Evolutionary conservation across 2,113 vertebrate species (phyloP).

Genomic region (Megaptera novaeangliae): DNA sequence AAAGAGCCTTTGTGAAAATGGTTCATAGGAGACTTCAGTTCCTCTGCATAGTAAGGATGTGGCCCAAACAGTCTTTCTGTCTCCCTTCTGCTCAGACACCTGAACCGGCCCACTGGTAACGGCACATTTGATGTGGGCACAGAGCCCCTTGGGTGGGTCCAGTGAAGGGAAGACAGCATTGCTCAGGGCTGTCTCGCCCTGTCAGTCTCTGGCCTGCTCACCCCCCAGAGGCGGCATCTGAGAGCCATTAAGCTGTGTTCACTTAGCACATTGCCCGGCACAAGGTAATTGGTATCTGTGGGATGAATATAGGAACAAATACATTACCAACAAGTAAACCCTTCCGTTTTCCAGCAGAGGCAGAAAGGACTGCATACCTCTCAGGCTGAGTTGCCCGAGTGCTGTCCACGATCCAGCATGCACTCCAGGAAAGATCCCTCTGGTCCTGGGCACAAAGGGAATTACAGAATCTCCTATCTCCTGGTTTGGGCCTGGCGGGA

Average conservation of each 20-base stretch:
- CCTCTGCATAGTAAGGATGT: neutral
- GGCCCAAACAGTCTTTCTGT: neutral
- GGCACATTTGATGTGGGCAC: neutral
- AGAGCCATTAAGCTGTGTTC: neutral
- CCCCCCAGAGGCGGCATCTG: neutral
- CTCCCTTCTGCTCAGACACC: neutral
- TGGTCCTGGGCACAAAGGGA: neutral
- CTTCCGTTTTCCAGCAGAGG: neutral
- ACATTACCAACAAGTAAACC: neutral
- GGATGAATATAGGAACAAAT: neutral
- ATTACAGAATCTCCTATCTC: neutral
- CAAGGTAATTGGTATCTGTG: neutral
- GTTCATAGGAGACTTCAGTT: neutral
- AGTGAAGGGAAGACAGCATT: neutral
- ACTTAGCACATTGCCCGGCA: neutral
- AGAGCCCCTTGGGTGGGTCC: neutral
- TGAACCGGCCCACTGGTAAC: neutral
- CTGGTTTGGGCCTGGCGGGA: neutral
- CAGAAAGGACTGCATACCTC: neutral
- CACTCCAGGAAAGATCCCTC: neutral
- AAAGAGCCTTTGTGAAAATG: neutral
- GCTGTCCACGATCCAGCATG: neutral
- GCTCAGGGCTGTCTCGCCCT: neutral
- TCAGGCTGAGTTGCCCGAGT: neutral
- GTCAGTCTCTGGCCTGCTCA: neutral